A percentile compares a stretch with the other conserved stretches of the same genome.
These are phyloP conservation scores for Malurus alboscapulatus DNA, from an alignment of 2,113 vertebrate species.

Conservation along the genomic window DNA sequence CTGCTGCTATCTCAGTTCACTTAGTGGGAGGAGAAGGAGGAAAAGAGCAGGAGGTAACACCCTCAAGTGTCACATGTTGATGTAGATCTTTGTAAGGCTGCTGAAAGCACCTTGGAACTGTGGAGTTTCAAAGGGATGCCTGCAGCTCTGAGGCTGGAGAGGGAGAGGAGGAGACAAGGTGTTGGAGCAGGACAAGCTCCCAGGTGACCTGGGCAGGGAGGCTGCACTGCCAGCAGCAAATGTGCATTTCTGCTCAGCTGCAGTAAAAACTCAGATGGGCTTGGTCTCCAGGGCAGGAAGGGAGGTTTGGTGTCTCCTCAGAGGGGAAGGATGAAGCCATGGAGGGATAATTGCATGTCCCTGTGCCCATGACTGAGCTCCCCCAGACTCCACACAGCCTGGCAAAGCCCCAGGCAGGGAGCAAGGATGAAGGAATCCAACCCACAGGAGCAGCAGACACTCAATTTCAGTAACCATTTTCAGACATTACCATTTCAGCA, in stretches of 20 bases:
- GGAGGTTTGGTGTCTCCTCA: neutral
- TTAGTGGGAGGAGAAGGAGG: neutral
- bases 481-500: slow-evolving; percentile 31
- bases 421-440: neutral
- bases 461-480: neutral
- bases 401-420: neutral
- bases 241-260: neutral
- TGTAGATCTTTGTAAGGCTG: neutral
- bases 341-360: neutral
- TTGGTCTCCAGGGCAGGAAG: neutral
- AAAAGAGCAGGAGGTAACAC: neutral
- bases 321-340: neutral
- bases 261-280: neutral
- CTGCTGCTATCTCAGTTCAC: neutral
- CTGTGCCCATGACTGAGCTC: neutral
- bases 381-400: neutral
- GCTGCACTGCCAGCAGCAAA: neutral
- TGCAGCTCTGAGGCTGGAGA: neutral
- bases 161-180: neutral
- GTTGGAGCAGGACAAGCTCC: neutral
- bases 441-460: neutral
- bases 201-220: neutral
- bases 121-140: neutral
- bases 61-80: neutral
- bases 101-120: neutral